A percentile compares a stretch with the other conserved stretches of the same genome.
These are phyloP conservation scores for Scleropages formosus DNA, from an alignment of 2,797 vertebrate species.

Conservation along the genomic window DNA sequence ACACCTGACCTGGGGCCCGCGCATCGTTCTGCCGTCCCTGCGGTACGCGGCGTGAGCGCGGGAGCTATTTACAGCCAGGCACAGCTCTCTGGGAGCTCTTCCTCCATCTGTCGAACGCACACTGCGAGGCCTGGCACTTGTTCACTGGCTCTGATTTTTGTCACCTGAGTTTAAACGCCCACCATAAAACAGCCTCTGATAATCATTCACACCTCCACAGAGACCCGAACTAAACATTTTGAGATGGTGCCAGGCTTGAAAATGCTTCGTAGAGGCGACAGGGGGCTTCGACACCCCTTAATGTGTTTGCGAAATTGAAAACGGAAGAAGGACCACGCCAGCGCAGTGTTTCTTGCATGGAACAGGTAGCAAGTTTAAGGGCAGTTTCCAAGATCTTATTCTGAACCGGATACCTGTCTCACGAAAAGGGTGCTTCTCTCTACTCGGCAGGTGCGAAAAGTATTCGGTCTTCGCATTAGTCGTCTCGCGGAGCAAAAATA, in stretches of 20 bases:
- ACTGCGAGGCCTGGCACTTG: constrained; percentile 39
- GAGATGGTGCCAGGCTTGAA: constrained; percentile 27
- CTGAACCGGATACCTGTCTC: too few relatives aligned
- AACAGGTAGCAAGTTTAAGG: too few relatives aligned
- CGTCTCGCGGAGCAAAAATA: too few relatives aligned
- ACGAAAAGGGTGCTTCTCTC: not conserved
- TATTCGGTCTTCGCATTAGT: not conserved
- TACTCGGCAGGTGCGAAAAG: not conserved
- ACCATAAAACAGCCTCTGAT: constrained; percentile 25
- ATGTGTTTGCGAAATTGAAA: constrained; percentile 21
- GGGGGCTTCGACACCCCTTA: constrained; percentile 16
- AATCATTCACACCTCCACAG: constrained; percentile 16
- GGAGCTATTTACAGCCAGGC: constrained; percentile 67
- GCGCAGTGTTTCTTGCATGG: constrained; percentile 5
- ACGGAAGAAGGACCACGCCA: not conserved
- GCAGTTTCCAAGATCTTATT: too few relatives aligned
- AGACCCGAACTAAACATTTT: constrained; percentile 26
- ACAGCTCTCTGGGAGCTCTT: constrained; percentile 62
- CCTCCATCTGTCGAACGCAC: constrained; percentile 67
- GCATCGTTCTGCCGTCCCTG: not conserved
- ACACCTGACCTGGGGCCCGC: not conserved
- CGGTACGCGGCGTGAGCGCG: constrained; percentile 38
- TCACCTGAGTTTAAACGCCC: constrained; percentile 53
- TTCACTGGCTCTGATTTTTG: constrained; percentile 54
- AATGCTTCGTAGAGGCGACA: constrained; percentile 17